These are phyloP conservation scores for Chascanopsetta lugubris DNA, from an alignment of 2,113 vertebrate genomes.

Conservation along the genomic window DNA sequence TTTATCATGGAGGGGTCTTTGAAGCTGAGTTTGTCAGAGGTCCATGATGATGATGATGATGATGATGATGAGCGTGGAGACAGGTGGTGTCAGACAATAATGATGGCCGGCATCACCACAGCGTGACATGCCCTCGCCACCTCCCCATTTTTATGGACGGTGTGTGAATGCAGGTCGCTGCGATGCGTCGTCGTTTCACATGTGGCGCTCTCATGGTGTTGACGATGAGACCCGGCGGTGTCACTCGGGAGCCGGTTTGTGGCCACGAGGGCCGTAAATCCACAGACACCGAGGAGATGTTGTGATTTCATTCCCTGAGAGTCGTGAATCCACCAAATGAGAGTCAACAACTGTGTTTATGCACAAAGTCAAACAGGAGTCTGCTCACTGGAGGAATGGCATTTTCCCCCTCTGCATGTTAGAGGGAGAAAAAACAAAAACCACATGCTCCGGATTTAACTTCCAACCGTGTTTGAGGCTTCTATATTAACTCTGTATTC, in stretches of 20 bases:
- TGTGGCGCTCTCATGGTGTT: conserved; percentile 16
- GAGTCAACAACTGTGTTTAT: conserved; percentile 6
- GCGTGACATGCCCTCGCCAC: conserved; percentile 30
- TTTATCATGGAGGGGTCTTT: not conserved
- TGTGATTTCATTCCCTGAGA: conserved; percentile 13
- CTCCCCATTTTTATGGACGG: conserved; percentile 48
- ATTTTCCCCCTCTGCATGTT: conserved; percentile 25
- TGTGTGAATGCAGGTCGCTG: conserved; percentile 22
- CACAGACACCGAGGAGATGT: conserved; percentile 13
- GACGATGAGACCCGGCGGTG: conserved; percentile 9
- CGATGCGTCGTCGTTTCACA: conserved; percentile 27
- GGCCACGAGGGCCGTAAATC: conserved; percentile 2
- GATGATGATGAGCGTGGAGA: conserved; percentile 47
- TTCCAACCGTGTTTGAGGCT: conserved; percentile 12
- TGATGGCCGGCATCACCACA: conserved; percentile 28
- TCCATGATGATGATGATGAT: too few species aligned
- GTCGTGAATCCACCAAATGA: conserved; percentile 27
- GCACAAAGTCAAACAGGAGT: conserved; percentile 25
- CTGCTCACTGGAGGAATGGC: conserved; percentile 35
- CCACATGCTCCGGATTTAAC: conserved; percentile 37
- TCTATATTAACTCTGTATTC: conserved; percentile 35
- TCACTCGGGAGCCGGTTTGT: conserved; percentile 18
- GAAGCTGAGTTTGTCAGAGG: conserved; percentile 9
- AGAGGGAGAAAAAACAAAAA: conserved; percentile 11
- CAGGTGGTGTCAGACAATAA: conserved; percentile 36